Evolutionary conservation across 2,797 vertebrate species (phyloP), one percentile per base, ranked within the genome.

Genomic region (Malurus leucopterus): DNA sequence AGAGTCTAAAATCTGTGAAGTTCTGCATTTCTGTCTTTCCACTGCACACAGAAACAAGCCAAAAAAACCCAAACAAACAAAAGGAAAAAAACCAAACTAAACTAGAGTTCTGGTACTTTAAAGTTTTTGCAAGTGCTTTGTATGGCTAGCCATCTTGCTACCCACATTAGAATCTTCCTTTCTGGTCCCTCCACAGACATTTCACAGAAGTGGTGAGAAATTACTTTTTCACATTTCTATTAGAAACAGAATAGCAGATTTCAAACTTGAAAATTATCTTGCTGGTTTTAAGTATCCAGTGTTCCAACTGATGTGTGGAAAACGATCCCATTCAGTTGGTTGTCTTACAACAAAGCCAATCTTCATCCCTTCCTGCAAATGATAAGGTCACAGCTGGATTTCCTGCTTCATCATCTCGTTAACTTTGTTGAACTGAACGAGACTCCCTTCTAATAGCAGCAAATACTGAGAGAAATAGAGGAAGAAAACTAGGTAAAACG

Each of bases 301-400:
- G 7, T 81, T 71, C 9, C 24, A 72, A 5, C 4, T 27, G 11
- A 7, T 18, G 30, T 61, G 13, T 61, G 50, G 26, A 89, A 91
- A 81, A 59, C 32, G 15, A 44, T 40, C 51, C 26, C 38, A 78
- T 78, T 84, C 21, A 76, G 23, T 55, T 44, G 8, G 1, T 7
- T 65, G n/a, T 15, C 16, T 82, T 73, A 29, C 27, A 67, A 54
- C 32, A 16, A 73, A 23, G 44, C 13, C 22, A 46, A 23, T 11
- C 5, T 75, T 78, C 58, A 64, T 51, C 9, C 20, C 7, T 88
- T 84, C 41, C 46, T 80, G 29, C 54, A 83, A 76, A 38, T 17
- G 3, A 7, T 36, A 27, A 0, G 1, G 21, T 53, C 3, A 1
- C 41, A 34, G 32, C 5, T 83, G 29, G 18, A 71, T 76, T 81